Percentiles rank a stretch among this genome's conserved stretches.
These are phyloP conservation scores for Promerops cafer DNA, from an alignment of 2,113 vertebrate genomes.

Conservation along the genomic window DNA sequence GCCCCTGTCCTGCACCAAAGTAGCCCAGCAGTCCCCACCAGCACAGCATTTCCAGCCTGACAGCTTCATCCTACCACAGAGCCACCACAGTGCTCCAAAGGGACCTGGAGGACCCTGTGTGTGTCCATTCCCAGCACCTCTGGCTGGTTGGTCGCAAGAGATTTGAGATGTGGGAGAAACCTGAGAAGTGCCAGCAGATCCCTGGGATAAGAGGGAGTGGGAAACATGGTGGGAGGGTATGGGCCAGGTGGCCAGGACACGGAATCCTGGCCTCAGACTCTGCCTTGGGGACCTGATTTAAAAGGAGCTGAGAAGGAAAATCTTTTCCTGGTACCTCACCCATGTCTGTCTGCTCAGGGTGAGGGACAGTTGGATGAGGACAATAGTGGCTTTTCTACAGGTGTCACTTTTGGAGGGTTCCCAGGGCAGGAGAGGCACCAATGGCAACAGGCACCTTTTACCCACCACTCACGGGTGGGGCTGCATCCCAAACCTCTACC, in stretches of 20 bases:
- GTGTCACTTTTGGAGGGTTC: not conserved
- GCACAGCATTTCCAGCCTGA: not conserved
- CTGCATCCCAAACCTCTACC: not conserved
- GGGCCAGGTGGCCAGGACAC: not conserved
- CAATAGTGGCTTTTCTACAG: not conserved
- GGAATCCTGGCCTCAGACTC: not conserved
- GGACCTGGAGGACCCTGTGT: not conserved
- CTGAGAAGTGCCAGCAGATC: not conserved
- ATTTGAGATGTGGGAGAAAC: not conserved
- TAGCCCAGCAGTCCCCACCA: not conserved
- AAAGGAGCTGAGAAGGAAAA: not conserved
- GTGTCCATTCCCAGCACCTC: not conserved
- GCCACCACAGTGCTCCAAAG: not conserved
- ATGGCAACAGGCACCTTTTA: not conserved
- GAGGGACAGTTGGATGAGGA: not conserved
- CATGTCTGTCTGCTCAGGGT: not conserved
- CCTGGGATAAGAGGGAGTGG: not conserved
- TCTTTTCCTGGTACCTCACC: not conserved
- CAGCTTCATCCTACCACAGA: not conserved
- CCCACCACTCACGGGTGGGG: too few species aligned
- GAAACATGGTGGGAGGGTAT: not conserved
- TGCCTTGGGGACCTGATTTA: not conserved
- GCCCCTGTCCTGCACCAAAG: not conserved
- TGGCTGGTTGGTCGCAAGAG: not conserved
- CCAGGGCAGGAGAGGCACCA: not conserved